Evolutionary conservation across 2,797 vertebrate genomes (phyloP).

Genomic region (Cryptoblepharus egeriae): DNA sequence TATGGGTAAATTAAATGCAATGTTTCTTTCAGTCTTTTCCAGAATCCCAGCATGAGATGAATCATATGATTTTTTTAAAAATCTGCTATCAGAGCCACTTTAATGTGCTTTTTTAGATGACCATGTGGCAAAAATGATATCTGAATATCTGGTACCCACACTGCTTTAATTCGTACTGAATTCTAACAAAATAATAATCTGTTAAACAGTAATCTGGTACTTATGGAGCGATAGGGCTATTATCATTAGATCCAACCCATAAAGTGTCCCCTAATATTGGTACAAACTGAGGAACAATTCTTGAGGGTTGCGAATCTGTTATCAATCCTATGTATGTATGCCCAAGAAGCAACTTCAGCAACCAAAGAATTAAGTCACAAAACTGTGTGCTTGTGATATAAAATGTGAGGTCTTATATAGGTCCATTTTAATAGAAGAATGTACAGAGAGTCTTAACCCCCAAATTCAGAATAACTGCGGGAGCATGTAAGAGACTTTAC

Average conservation of each 20-base stretch:
- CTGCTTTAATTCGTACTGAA: background rate
- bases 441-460: background rate
- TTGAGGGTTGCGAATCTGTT: too few species aligned
- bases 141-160: background rate
- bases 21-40: constrained; percentile 13
- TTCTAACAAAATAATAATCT: background rate
- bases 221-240: background rate
- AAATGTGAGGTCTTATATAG: background rate
- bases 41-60: background rate
- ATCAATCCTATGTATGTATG: background rate
- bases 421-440: background rate
- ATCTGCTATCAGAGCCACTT: background rate
- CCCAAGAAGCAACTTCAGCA: background rate
- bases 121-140: background rate
- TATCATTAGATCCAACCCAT: background rate
- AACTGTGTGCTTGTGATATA: background rate
- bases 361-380: background rate
- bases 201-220: background rate
- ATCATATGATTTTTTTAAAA: background rate
- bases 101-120: background rate
- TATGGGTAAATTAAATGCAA: background rate
- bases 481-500: too few species aligned
- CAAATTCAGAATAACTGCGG: too few species aligned
- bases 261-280: background rate
- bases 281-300: background rate